Percentiles rank a stretch among this genome's conserved stretches.
These are phyloP conservation scores for Pheucticus melanocephalus DNA, from an alignment of 2,113 vertebrate genomes.

Conservation along the genomic window DNA sequence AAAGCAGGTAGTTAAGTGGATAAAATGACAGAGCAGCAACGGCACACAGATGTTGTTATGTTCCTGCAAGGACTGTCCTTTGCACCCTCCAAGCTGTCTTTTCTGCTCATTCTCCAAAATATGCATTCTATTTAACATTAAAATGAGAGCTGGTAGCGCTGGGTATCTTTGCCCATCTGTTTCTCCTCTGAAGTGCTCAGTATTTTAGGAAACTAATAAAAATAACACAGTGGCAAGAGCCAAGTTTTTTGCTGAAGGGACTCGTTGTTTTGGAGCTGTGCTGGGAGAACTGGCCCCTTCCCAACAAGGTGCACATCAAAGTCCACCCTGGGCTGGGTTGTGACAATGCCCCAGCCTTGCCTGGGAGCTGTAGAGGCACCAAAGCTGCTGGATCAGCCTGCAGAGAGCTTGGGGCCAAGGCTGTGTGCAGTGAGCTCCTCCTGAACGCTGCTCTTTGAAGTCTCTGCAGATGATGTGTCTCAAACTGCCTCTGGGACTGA, in stretches of 20 bases:
- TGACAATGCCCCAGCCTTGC: neutral
- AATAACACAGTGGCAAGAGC: neutral
- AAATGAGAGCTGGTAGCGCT: neutral
- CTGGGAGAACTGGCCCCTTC: neutral
- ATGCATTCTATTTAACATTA: neutral
- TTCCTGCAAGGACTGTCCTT: neutral
- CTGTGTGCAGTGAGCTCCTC: neutral
- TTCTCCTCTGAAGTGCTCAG: constrained; percentile 14
- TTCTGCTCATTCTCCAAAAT: neutral
- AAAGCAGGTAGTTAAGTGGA: neutral
- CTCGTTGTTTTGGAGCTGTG: neutral
- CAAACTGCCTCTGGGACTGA: constrained; percentile 1
- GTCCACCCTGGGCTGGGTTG: neutral
- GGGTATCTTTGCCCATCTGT: constrained; percentile 46
- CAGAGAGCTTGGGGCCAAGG: neutral
- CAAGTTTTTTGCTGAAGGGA: neutral
- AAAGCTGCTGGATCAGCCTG: neutral
- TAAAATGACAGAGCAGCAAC: neutral
- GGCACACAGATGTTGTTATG: neutral
- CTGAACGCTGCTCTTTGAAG: neutral
- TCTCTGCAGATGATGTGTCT: neutral
- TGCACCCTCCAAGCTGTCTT: neutral
- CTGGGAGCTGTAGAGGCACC: neutral
- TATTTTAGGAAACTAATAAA: constrained; percentile 53
- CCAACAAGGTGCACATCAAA: neutral